Evolutionary conservation across 2,888 invertebrate genomes (phyloP), one percentile per base, ranked within the genome.

Genomic region (Euspilapteryx auroguttella): DNA sequence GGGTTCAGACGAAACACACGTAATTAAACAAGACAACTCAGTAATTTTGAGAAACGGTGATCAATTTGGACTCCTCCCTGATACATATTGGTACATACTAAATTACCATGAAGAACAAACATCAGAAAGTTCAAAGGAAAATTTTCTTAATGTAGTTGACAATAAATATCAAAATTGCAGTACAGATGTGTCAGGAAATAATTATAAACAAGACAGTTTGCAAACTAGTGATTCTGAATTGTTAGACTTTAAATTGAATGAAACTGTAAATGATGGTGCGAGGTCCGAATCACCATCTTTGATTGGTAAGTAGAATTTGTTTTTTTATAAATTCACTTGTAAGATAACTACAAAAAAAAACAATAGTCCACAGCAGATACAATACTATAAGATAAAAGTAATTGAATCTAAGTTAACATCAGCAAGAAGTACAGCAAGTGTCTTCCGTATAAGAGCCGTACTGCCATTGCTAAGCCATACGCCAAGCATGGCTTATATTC

Each of bases 11-110:
- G 44, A 54, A 7, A 44, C 52, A 6, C 44, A 58, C 31, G 44
- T 76, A 28, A 38, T 80, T 17, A 47, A 44, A 27, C 49, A 61
- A 38, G 49, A 68, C 32, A 38, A 45, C 12, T 40, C 46, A 2
- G 37, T 56, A 9, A 33, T 40, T n/a, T 44, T 80, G 11, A 40
- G 31, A 2, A 55, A 64, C 38, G 78, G 78, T 9, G 80, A 81
- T 40, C 62, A 54, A 37, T 78, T 82, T 47, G 77, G 79, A 9
- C 54, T 82, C 4, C 39, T 79, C 14, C 76, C 78, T 0, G 62
- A 76, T 24, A 36, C 47, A 7, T 69, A 52, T 38, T 80, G 79
- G 78, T 80, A 62, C 44, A 63, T 63, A 44, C 38, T 78, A 1
- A n/a, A n/a, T n/a, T n/a, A n/a, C n/a, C n/a, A n/a, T n/a, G n/a